Conservation (phyloP, 2,113 vertebrate genomes). For the Nothobranchius kuhntae region DNA sequence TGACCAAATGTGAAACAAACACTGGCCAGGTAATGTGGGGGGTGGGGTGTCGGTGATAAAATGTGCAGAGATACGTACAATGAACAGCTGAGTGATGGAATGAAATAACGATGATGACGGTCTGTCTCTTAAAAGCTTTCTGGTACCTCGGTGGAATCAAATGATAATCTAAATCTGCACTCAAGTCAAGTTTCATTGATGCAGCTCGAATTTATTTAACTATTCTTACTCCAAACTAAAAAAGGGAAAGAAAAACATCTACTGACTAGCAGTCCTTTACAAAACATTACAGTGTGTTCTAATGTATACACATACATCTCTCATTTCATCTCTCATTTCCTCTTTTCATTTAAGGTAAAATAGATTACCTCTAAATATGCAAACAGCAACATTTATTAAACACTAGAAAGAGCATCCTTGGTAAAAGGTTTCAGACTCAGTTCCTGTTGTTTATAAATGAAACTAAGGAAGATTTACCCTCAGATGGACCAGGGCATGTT, state of each 20-base stretch:
- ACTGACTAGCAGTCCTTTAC: no score
- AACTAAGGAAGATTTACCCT: no score
- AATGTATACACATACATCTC: no score
- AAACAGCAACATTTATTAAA: not conserved
- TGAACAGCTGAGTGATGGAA: slow-evolving; percentile 10
- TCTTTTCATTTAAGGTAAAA: not conserved
- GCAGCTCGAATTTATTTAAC: not conserved
- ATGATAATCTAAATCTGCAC: not conserved
- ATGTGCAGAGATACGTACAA: slow-evolving; percentile 5
- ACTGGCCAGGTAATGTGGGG: not conserved
- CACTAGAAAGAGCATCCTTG: no score
- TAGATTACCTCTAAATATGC: not conserved
- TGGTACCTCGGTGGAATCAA: not conserved
- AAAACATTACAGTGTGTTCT: no score
- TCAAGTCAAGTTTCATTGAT: not conserved
- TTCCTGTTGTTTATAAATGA: no score
- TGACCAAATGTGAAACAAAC: slow-evolving; percentile 4
- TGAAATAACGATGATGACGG: not conserved
- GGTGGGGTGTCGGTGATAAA: not conserved
- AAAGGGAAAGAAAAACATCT: not conserved
- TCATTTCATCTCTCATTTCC: no score
- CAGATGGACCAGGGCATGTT: no score
- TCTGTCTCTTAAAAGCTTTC: not conserved
- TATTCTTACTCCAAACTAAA: not conserved
- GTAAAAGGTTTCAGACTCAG: no score